Conservation (phyloP, 2,113 vertebrate species). For the Mungos mungo region DNA sequence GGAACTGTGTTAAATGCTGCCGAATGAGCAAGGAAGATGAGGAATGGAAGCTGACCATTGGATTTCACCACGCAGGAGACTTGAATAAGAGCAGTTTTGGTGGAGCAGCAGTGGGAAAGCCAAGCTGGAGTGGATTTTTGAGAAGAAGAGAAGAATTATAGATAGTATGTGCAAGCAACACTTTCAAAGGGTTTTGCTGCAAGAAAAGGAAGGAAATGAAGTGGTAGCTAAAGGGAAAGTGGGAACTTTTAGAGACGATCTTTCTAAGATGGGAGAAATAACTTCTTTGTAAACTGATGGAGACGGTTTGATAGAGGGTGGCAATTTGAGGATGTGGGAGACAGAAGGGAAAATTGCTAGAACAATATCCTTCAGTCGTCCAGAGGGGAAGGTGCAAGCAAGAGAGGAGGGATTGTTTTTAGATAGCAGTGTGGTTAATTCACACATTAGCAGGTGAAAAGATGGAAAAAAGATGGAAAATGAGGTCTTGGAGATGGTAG, state of each 20-base stretch:
- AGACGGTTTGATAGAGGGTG: not conserved
- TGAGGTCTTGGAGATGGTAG: not conserved
- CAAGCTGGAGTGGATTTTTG: not conserved
- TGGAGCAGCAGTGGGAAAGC: not conserved
- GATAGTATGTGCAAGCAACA: not conserved
- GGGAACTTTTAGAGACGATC: not conserved
- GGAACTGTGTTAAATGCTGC: not conserved
- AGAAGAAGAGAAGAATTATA: not conserved
- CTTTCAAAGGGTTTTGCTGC: not conserved
- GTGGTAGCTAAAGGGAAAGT: not conserved
- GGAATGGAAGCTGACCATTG: too few relatives aligned
- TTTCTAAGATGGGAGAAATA: not conserved
- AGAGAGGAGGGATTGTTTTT: not conserved
- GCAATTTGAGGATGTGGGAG: not conserved
- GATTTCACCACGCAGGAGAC: not conserved
- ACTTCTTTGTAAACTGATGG: not conserved
- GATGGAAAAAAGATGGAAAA: not conserved
- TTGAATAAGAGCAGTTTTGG: not conserved
- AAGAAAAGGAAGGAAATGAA: not conserved
- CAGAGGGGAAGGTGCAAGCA: not conserved
- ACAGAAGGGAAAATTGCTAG: not conserved
- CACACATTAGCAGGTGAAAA: not conserved
- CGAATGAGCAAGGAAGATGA: not conserved
- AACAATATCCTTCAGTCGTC: not conserved
- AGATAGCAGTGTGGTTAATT: not conserved